A percentile compares a stretch with the other conserved stretches of the same genome.
Evolutionary conservation across 2,113 vertebrate species (phyloP).

Genomic region (Anolis carolinensis): DNA sequence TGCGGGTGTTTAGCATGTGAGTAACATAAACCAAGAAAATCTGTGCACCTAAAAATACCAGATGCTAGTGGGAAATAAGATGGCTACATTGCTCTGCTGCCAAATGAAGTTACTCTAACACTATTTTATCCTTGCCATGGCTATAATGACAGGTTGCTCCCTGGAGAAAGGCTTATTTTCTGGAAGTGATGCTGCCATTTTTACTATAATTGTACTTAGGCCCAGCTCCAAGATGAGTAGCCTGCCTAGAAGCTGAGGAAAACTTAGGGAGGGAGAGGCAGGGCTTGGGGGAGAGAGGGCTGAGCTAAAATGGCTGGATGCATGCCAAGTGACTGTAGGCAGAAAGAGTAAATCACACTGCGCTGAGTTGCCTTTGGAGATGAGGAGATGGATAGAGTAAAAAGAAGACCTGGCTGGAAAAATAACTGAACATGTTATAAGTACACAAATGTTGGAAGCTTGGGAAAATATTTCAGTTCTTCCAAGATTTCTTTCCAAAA

Average conservation of each 20-base stretch:
- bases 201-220: neutral
- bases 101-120: constrained; percentile 46
- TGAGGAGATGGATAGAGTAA: neutral
- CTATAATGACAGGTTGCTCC: constrained; percentile 49
- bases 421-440: constrained; percentile 1
- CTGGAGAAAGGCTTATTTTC: constrained; percentile 23
- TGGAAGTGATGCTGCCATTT: constrained; percentile 41
- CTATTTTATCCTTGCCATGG: constrained; percentile 25
- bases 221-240: neutral
- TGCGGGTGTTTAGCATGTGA: neutral
- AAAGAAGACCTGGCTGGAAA: constrained; percentile 7
- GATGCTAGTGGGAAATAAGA: constrained; percentile 39
- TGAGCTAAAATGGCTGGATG: constrained; percentile 13
- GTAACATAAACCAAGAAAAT: neutral
- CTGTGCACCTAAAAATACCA: constrained; percentile 32
- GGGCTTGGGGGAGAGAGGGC: neutral
- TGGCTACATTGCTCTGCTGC: constrained; percentile 33
- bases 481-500: neutral
- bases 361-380: constrained; percentile 33
- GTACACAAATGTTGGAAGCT: neutral
- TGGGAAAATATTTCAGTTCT: neutral
- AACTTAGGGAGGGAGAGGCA: neutral
- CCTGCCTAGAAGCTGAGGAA: neutral
- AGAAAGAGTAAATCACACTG: neutral
- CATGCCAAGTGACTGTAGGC: neutral